Conservation (phyloP, 2,797 vertebrate genomes). For the Megalops cyprinoides region DNA sequence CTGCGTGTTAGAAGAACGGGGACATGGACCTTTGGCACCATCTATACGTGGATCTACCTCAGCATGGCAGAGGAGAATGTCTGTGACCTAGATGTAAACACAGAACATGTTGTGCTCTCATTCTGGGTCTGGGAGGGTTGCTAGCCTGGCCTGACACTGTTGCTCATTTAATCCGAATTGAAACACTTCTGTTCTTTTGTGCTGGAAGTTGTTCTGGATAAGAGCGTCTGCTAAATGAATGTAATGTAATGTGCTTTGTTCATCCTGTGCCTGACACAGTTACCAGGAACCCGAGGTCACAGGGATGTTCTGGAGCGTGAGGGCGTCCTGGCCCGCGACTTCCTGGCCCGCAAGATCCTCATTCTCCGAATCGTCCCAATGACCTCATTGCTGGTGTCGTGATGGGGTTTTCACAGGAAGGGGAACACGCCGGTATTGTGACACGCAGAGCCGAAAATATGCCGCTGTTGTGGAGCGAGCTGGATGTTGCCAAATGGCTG, state of each 20-base stretch:
- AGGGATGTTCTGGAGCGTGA: not conserved
- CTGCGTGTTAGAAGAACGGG: too few species aligned
- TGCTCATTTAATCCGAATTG: too few species aligned
- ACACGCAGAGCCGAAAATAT: not conserved
- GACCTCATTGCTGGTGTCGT: not conserved
- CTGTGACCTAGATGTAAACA: not conserved
- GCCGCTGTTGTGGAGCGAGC: not conserved
- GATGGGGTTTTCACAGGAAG: constrained; percentile 3
- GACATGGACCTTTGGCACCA: not conserved
- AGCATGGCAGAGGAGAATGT: not conserved
- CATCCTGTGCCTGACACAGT: not conserved
- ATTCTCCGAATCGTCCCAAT: not conserved
- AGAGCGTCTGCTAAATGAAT: too few species aligned
- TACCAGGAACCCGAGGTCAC: not conserved
- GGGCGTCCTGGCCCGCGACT: not conserved
- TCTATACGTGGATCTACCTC: not conserved
- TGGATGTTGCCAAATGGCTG: not conserved
- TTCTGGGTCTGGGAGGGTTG: too few species aligned
- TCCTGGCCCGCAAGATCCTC: not conserved
- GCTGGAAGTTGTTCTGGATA: too few species aligned
- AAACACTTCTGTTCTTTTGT: too few species aligned
- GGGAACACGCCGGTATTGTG: not conserved
- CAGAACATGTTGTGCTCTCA: not conserved
- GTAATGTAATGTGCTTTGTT: too few species aligned
- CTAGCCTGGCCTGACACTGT: too few species aligned